phyloP scores from a whole-genome alignment of 2,113 vertebrate genomes.

The Gambusia affinis region DNA sequence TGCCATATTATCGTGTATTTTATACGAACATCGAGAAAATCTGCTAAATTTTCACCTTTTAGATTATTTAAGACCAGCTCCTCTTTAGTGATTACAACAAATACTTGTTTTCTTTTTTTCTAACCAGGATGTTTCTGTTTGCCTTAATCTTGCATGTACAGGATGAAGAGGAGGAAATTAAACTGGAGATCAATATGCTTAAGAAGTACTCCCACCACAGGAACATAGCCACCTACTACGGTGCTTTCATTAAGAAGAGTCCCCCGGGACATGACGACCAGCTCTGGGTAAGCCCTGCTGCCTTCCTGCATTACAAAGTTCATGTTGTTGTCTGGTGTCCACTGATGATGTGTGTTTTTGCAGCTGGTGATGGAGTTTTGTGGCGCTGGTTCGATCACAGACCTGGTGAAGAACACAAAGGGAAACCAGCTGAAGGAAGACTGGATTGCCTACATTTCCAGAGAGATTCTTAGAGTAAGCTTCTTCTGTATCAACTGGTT shows the following conservation, averaged over 20 bases:
- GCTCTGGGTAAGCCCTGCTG: conserved; percentile 69
- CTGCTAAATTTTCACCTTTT: conserved; percentile 11
- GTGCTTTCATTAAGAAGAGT: conserved; percentile 77
- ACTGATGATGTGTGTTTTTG: not conserved
- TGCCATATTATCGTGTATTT: no score
- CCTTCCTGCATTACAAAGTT: not conserved
- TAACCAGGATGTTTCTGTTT: not conserved
- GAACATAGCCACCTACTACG: conserved; percentile 81
- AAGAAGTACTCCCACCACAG: conserved; percentile 94
- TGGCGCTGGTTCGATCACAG: conserved; percentile 80
- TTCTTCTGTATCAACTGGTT: not conserved
- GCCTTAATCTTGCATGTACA: conserved; percentile 53
- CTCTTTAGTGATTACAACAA: not conserved
- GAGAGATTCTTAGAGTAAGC: conserved; percentile 80
- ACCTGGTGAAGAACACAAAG: conserved; percentile 83
- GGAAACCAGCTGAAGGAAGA: conserved; percentile 82
- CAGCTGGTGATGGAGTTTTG: conserved; percentile 84
- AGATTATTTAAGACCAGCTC: conserved; percentile 2
- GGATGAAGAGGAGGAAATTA: conserved; percentile 95
- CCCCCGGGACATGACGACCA: conserved; percentile 81
- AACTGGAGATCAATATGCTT: conserved; percentile 94
- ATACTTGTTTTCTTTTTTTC: not conserved
- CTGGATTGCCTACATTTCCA: conserved; percentile 83
- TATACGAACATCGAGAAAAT: not conserved
- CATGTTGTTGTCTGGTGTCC: not conserved